Base-by-base conservation (phyloP, 2,113 vertebrate species). In the Nymphicus hollandicus region DNA sequence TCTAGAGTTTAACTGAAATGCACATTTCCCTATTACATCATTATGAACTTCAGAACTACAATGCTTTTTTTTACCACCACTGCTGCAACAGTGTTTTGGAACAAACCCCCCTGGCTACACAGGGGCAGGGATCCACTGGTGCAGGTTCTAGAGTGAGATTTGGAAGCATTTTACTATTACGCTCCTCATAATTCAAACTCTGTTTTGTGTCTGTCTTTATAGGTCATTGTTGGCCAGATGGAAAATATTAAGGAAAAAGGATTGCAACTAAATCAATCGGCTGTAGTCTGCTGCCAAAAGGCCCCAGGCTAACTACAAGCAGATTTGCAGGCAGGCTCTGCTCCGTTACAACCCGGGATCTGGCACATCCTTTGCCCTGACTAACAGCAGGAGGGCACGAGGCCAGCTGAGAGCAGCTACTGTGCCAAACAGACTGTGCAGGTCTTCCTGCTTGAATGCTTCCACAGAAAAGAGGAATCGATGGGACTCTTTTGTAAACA, bases 221-320 rank as follows among this genome's bases (percentile, higher is more conserved):
- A 97, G 97, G 97, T 98, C 98, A 98, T 98, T 98, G 98, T 97
- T 98, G 97, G 97, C 98, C 99, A 99, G 98, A 98, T 99, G 99
- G 98, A 98, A 98, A 97, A 97, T 97, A 98, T 99, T 99, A 99
- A 98, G 98, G 93, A 89, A 97, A 97, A 97, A 97, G 97, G 97
- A 98, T 90, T 97, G 98, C 98, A 98, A 97, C 93, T 98, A 98
- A 98, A 98, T 98, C 98, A 98, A 97, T 96, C 94, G 95, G 97
- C 97, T 97, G 96, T 50, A 94, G 97, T 80, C 78, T 66, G 92
- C 88, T 97, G 97, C 97, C 97, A 96, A 97, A 96, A 96, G 95
- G 97, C 96, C 97, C 96, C 96, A 92, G 88, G 96, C 96, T 98
- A 98, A 98, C 97, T 97, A 97, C 91, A 97, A 98, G 97, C 98